These are phyloP conservation scores for Apostichopus parvimensis DNA, from an alignment of 35 echinoderm and acorn worm genomes.

Conservation along the genomic window DNA sequence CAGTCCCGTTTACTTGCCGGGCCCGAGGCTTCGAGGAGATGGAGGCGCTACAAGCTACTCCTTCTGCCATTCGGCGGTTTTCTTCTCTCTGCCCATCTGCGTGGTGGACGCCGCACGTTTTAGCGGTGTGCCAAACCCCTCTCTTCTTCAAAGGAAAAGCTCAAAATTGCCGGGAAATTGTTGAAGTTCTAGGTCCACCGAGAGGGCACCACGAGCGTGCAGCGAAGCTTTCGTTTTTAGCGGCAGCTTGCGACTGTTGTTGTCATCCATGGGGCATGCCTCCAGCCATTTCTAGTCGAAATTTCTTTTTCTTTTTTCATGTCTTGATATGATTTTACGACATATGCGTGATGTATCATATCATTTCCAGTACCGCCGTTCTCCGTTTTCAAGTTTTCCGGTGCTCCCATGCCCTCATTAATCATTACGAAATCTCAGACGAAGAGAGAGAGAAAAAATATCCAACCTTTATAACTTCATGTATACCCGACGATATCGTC, in stretches of 20 bases:
- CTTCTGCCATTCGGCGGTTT: conserved; percentile 16
- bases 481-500: background rate
- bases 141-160: conserved; percentile 37
- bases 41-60: background rate
- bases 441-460: background rate
- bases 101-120: conserved; percentile 52
- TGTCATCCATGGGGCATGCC: conserved; percentile 34
- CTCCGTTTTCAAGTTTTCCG: conserved; percentile 12
- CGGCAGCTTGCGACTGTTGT: conserved; percentile 36
- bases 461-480: background rate
- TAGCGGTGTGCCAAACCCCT: conserved; percentile 46
- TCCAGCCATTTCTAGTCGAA: conserved; percentile 36
- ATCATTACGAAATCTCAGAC: conserved; percentile 11
- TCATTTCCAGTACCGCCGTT: conserved; percentile 13
- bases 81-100: conserved; percentile 34
- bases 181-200: conserved; percentile 43
- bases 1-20: conserved; percentile 49
- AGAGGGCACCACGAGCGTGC: conserved; percentile 31
- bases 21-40: conserved; percentile 46
- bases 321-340: conserved; percentile 34
- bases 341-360: conserved; percentile 37
- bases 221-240: conserved; percentile 23
- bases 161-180: conserved; percentile 34
- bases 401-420: conserved; percentile 23
- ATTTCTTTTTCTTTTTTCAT: background rate